These are phyloP conservation scores for Escarpia spicata DNA, from an alignment of 2,888 invertebrate species.

Conservation along the genomic window DNA sequence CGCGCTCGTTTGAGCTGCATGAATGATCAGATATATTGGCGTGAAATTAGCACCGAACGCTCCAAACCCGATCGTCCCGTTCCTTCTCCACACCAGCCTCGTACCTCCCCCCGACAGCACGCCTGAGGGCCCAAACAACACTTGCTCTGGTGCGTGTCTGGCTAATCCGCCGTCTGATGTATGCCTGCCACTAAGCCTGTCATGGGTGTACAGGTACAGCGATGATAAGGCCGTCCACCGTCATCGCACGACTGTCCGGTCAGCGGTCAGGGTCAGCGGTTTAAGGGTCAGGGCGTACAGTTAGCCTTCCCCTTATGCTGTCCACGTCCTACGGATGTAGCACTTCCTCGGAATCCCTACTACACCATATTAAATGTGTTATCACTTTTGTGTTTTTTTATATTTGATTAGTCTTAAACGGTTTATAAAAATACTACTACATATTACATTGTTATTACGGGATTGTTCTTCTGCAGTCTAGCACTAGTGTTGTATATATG, in stretches of 20 bases:
- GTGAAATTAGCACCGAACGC: conserved; percentile 10
- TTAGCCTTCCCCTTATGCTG: too few relatives aligned
- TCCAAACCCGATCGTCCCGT: not conserved
- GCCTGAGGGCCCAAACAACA: not conserved
- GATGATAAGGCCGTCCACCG: not conserved
- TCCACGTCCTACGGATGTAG: too few relatives aligned
- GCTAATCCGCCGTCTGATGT: not conserved
- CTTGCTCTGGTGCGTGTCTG: not conserved
- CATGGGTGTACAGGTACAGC: not conserved
- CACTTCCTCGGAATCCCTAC: too few relatives aligned
- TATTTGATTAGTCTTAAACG: too few relatives aligned
- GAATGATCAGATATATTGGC: not conserved
- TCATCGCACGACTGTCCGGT: not conserved
- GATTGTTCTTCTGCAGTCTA: too few relatives aligned
- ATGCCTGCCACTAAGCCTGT: not conserved
- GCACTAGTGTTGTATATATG: too few relatives aligned
- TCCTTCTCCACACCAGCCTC: not conserved
- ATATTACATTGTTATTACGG: too few relatives aligned
- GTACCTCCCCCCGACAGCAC: not conserved
- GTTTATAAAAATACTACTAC: too few relatives aligned
- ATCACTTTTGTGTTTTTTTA: too few relatives aligned
- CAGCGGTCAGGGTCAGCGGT: not conserved
- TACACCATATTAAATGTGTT: too few relatives aligned
- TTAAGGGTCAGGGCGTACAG: too few relatives aligned
- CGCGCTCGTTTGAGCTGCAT: not conserved